phyloP scores from a whole-genome alignment of 2,113 vertebrate species.

The Alethe castanea region DNA sequence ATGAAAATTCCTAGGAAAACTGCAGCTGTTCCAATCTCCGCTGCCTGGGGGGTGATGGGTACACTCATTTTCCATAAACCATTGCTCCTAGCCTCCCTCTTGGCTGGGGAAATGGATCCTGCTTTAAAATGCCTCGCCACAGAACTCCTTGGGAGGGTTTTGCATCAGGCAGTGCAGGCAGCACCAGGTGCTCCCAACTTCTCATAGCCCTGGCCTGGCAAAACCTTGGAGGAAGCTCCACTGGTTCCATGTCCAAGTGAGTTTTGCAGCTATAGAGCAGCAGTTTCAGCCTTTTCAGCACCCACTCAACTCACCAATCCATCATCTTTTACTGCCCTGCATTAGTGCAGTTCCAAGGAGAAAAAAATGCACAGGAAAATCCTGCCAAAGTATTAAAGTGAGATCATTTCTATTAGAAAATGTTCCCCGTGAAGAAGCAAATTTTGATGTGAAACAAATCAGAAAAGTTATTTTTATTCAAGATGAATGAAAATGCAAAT shows the following conservation, averaged over 20 bases:
- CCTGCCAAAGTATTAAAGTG: conserved; percentile 16
- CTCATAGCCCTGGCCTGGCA: not conserved
- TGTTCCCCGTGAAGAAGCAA: not conserved
- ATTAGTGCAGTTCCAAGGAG: not conserved
- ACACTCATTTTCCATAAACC: not conserved
- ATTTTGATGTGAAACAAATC: not conserved
- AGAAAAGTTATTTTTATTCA: not conserved
- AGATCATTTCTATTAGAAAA: conserved; percentile 16
- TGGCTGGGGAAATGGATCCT: not conserved
- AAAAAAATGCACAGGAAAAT: not conserved
- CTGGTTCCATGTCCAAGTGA: not conserved
- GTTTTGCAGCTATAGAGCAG: not conserved
- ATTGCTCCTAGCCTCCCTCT: not conserved
- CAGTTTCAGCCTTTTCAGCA: not conserved
- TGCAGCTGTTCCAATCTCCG: conserved; percentile 33
- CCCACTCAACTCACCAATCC: not conserved
- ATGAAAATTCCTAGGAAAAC: conserved; percentile 55
- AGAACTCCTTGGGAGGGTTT: not conserved
- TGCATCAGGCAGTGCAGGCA: not conserved
- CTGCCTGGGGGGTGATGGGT: not conserved
- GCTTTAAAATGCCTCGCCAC: not conserved
- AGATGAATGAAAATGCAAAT: not conserved
- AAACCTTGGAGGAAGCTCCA: not conserved
- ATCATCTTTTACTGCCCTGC: not conserved
- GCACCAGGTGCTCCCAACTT: not conserved